Evolutionary conservation across 2,113 vertebrate genomes (phyloP).

Genomic region (Tragulus kanchil): DNA sequence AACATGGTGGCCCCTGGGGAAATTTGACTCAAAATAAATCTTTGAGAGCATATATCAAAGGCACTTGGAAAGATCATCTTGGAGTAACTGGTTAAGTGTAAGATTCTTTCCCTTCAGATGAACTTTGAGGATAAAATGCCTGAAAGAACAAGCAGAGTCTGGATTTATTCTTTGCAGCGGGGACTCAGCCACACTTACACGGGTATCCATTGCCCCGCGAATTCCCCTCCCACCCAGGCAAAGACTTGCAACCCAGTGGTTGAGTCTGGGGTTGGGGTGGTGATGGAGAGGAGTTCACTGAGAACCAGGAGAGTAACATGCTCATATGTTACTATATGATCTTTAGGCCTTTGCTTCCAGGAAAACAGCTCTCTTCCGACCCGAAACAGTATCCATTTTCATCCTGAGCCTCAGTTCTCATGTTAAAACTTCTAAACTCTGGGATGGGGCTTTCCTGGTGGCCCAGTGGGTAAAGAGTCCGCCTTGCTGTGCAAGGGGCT

Average conservation of each 20-base stretch:
- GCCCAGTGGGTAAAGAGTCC: no score
- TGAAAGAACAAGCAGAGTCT: neutral
- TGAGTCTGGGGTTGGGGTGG: neutral
- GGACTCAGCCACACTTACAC: neutral
- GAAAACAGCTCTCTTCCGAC: neutral
- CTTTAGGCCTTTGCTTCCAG: neutral
- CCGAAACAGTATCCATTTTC: neutral
- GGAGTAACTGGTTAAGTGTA: constrained; percentile 3
- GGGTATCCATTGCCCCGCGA: neutral
- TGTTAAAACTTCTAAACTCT: neutral
- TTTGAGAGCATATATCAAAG: neutral
- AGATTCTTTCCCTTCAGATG: neutral
- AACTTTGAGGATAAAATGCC: constrained; percentile 34
- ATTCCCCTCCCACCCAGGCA: neutral
- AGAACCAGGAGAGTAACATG: neutral
- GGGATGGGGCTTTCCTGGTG: no score
- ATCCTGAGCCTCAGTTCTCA: neutral
- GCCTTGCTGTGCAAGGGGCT: no score
- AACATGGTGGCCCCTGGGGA: neutral
- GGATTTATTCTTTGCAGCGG: neutral
- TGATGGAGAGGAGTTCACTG: neutral
- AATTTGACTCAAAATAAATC: neutral
- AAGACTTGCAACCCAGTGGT: neutral
- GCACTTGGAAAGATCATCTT: neutral
- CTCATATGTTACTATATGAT: neutral